Evolutionary conservation across 2,888 invertebrate genomes (phyloP).

Genomic region (Sarcophaga subvicina): DNA sequence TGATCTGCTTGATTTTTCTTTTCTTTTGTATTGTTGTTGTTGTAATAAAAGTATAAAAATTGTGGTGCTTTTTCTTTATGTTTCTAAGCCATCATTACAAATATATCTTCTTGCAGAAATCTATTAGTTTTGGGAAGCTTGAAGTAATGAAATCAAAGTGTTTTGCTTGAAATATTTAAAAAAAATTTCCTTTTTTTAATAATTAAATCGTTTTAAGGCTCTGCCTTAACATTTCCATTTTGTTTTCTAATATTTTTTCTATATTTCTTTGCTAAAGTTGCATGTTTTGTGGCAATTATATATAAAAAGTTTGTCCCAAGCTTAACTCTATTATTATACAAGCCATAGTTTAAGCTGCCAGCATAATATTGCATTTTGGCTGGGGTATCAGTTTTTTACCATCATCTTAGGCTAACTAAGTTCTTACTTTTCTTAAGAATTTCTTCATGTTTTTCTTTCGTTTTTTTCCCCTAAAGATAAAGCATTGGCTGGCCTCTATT

Average conservation of each 20-base stretch:
- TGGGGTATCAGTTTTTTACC: background rate
- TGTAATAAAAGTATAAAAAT: too few relatives aligned
- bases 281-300: slow-evolving; percentile 70
- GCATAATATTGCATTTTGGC: background rate
- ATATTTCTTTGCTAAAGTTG: slow-evolving; percentile 50
- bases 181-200: background rate
- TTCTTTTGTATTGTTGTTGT: too few relatives aligned
- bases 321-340: slow-evolving; percentile 37
- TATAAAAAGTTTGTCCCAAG: slow-evolving; percentile 42
- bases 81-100: too few relatives aligned
- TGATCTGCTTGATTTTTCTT: too few relatives aligned
- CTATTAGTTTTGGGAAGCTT: too few relatives aligned
- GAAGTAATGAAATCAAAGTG: too few relatives aligned
- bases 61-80: too few relatives aligned
- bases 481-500: background rate
- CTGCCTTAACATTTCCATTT: background rate
- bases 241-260: background rate
- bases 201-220: background rate
- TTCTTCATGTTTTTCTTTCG: background rate
- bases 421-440: background rate
- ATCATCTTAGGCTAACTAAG: background rate
- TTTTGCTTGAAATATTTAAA: too few relatives aligned
- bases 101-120: too few relatives aligned
- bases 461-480: background rate
- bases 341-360: slow-evolving; percentile 10